Evolutionary conservation across 2,797 vertebrate genomes (phyloP), one percentile per base, ranked within the genome.

Genomic region (Phrynocephalus guinanensis): DNA sequence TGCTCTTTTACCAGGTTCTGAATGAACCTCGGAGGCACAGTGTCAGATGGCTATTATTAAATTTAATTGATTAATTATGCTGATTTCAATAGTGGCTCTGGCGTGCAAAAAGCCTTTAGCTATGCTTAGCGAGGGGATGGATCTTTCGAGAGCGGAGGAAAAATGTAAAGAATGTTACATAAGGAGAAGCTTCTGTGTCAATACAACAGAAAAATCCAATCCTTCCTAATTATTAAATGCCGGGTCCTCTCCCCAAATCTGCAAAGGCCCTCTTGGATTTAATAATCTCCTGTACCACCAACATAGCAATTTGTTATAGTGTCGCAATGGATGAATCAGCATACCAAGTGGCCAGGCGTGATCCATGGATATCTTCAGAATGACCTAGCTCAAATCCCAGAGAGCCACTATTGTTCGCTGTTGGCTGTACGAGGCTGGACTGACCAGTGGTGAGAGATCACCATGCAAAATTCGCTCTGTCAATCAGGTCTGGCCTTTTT

Each of bases 31-130:
- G 79, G 83, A 82, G 86, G 60, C 84, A 83, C 85, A 79, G 83
- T 84, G 91, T 92, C 93, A 93, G 86, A 85, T 48, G 56, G 78
- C 87, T 91, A 83, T 92, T 89, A 89, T 87, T 93, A 93, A 91
- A 91, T 82, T 75, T 86, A 79, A 84, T 83, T 83, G 85, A 83
- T 90, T 83, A 70, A 84, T 92, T 89, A 86, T 60, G 63, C 78
- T 68, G 71, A 73, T 80, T 85, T 81, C 70, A 77, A 13, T 79
- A 87, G 87, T 88, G 92, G 85, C 89, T 86, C 87, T 82, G 80
- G 79, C 13, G 56, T 2, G 78, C 20, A 48, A 77, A 56, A 90
- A 38, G 75, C 7, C 38, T 84, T 89, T 78, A 86, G 88, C 78
- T 56, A 24, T 28, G 20, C 87, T 56, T 22, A 30, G 0, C 6